These are phyloP conservation scores for Acanthurus tractus DNA, from an alignment of 2,797 vertebrate genomes.

Conservation along the genomic window DNA sequence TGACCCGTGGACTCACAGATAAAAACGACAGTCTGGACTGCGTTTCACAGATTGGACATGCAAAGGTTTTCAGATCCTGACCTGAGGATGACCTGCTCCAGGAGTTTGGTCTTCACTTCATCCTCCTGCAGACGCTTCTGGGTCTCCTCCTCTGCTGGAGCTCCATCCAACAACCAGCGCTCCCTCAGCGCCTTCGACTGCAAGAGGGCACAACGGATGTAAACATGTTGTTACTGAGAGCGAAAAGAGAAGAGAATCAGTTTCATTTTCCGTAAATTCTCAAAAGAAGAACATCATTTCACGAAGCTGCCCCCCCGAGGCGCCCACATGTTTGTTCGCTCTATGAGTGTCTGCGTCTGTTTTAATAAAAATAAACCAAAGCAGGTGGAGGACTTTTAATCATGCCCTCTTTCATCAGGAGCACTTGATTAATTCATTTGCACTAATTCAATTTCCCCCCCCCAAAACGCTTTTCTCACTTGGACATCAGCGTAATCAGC, in stretches of 20 bases:
- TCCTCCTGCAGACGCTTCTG: conserved; percentile 93
- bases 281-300: neutral
- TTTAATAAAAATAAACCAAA: neutral
- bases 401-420: conserved; percentile 23
- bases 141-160: conserved; percentile 92
- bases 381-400: conserved; percentile 17
- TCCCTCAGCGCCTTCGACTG: conserved; percentile 96
- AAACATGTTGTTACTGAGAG: neutral
- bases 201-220: conserved; percentile 22
- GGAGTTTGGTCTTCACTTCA: conserved; percentile 90
- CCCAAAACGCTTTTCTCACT: conserved; percentile 2
- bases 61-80: conserved; percentile 17
- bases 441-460: conserved; percentile 6
- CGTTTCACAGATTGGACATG: neutral
- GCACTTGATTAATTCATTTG: conserved; percentile 39
- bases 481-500: neutral
- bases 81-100: conserved; percentile 94
- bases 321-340: neutral
- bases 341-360: conserved; percentile 15
- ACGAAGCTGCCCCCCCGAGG: neutral
- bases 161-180: conserved; percentile 95
- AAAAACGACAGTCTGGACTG: neutral
- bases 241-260: neutral
- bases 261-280: neutral
- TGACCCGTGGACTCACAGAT: neutral